These are phyloP conservation scores for Danionella dracula DNA, from an alignment of 2,797 vertebrate species.

Conservation along the genomic window DNA sequence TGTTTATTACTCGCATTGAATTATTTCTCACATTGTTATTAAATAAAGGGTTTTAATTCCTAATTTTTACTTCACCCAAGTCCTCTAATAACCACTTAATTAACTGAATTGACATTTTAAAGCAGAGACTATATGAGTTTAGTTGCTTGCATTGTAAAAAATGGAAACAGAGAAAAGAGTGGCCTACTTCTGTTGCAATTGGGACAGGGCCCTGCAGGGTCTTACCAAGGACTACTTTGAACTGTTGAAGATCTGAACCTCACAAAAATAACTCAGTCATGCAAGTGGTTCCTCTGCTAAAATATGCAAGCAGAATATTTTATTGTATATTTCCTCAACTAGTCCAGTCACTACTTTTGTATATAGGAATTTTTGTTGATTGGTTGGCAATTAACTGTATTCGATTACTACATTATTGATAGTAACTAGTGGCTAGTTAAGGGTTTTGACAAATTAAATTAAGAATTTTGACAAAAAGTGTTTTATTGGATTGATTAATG, in stretches of 20 bases:
- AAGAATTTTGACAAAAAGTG: no score
- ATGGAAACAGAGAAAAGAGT: constrained; percentile 21
- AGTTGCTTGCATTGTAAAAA: constrained; percentile 19
- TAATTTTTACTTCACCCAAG: not conserved
- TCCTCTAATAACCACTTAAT: not conserved
- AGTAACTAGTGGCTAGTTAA: no score
- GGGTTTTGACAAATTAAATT: no score
- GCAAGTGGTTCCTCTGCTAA: constrained; percentile 1
- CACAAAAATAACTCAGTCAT: constrained; percentile 42
- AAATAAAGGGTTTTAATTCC: no score
- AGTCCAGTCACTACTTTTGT: not conserved
- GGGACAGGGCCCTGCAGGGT: constrained; percentile 46
- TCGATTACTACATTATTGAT: no score
- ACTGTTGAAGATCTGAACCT: constrained; percentile 37
- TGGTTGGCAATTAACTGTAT: no score
- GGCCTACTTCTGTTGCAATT: constrained; percentile 47
- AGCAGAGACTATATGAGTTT: constrained; percentile 2
- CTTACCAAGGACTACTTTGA: constrained; percentile 43
- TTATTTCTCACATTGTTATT: no score
- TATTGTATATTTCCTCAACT: not conserved
- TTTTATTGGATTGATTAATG: no score
- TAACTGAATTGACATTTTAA: not conserved
- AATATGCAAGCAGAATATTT: not conserved
- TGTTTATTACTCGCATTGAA: no score
- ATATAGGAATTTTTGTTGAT: no score